These are phyloP conservation scores for Potamarius usumacintae DNA, from an alignment of 2,113 vertebrate genomes.

Conservation along the genomic window DNA sequence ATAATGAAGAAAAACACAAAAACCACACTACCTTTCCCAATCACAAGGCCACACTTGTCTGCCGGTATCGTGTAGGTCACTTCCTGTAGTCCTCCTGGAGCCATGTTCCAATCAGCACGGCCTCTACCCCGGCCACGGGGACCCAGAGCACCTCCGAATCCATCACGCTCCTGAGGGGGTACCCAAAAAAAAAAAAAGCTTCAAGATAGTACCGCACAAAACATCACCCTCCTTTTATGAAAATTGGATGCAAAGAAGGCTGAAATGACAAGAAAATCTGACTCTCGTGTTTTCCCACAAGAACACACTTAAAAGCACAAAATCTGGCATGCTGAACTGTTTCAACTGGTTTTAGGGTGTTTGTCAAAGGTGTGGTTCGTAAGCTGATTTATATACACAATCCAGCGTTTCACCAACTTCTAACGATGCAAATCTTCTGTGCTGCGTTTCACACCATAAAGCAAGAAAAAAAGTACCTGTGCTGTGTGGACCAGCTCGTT, in stretches of 20 bases:
- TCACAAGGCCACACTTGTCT: conserved; percentile 97
- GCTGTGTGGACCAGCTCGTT: conserved; percentile 93
- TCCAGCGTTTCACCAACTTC: not conserved
- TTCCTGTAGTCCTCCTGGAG: conserved; percentile 87
- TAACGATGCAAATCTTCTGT: not conserved
- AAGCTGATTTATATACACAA: not conserved
- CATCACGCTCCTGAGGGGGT: conserved; percentile 85
- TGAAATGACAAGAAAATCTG: not conserved
- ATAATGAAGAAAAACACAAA: not conserved
- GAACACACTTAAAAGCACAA: too few species aligned
- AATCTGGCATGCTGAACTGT: not conserved
- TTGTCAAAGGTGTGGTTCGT: not conserved
- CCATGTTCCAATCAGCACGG: conserved; percentile 83
- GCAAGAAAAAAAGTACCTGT: conserved; percentile 75
- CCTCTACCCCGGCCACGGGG: conserved; percentile 81
- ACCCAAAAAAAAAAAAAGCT: conserved; percentile 27
- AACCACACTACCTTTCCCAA: conserved; percentile 87
- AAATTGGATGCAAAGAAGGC: too few species aligned
- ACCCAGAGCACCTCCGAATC: conserved; percentile 81
- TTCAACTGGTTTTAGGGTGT: not conserved
- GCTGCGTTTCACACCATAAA: not conserved
- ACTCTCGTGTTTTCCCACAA: not conserved
- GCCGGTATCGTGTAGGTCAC: conserved; percentile 95
- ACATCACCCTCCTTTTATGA: not conserved
- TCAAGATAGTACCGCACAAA: too few species aligned